phyloP scores from a whole-genome alignment of 2,797 vertebrate species.

The Vultur gryphus region DNA sequence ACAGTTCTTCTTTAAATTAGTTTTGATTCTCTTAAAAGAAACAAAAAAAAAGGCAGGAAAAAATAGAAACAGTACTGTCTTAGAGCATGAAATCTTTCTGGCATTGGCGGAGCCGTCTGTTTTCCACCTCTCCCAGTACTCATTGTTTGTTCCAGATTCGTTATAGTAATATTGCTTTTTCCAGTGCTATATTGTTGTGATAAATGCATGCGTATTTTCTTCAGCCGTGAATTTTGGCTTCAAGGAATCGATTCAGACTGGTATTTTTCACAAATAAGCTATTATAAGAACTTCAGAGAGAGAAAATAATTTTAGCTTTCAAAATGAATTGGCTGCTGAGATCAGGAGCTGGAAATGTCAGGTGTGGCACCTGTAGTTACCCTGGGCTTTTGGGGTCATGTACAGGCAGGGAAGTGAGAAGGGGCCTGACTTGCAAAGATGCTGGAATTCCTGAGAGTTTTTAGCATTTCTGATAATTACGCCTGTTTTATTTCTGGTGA shows the following conservation, averaged over 20 bases:
- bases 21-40: neutral
- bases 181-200: slow-evolving; percentile 32
- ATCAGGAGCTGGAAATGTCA: neutral
- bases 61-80: neutral
- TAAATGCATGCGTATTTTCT: slow-evolving; percentile 52
- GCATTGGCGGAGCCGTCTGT: neutral
- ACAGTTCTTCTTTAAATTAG: neutral
- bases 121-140: neutral
- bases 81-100: slow-evolving; percentile 25
- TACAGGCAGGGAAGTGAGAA: neutral
- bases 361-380: neutral
- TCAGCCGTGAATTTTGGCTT: slow-evolving; percentile 62
- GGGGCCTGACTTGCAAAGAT: neutral
- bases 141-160: slow-evolving; percentile 49
- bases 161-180: slow-evolving; percentile 27
- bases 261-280: slow-evolving; percentile 63
- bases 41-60: neutral
- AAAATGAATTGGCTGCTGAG: neutral
- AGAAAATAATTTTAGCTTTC: slow-evolving; percentile 49
- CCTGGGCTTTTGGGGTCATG: neutral
- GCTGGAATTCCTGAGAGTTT: neutral
- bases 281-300: slow-evolving; percentile 43
- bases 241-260: slow-evolving; percentile 35
- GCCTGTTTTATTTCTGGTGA: accelerated
- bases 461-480: neutral